phyloP scores from a whole-genome alignment of 92 coral and sea anemone genomes.

The Blastomussa wellsi region DNA sequence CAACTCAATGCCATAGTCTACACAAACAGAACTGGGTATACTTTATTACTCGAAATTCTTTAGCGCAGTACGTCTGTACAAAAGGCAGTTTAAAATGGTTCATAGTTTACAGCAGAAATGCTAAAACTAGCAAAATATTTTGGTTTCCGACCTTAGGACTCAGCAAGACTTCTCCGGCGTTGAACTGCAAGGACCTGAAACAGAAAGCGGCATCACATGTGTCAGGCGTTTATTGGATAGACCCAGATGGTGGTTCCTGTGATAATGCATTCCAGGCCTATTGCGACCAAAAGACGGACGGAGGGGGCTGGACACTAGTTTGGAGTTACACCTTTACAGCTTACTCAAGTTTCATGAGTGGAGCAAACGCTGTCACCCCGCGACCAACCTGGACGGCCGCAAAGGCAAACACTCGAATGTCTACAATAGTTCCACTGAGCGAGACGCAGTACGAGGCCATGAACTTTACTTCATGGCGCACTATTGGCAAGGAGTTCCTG shows the following conservation, averaged over 20 bases:
- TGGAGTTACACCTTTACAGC: conserved; percentile 40
- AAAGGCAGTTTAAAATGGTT: no score
- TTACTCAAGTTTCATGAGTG: background rate
- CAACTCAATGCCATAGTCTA: no score
- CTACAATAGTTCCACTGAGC: conserved; percentile 23
- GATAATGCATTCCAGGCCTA: no score
- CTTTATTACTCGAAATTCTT: no score
- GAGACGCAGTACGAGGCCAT: conserved; percentile 43
- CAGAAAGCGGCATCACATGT: background rate
- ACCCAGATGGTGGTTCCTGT: no score
- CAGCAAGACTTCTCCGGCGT: background rate
- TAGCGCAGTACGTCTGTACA: no score
- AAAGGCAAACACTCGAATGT: conserved; percentile 13
- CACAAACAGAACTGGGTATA: no score
- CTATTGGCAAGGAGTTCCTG: conserved; percentile 30
- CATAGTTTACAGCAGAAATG: no score
- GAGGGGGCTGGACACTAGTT: no score
- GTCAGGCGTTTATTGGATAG: conserved; percentile 9
- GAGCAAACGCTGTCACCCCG: conserved; percentile 37
- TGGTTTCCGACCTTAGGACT: background rate
- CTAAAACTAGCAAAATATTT: no score
- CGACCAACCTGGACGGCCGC: conserved; percentile 33
- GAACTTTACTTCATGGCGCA: conserved; percentile 27
- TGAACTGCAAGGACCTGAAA: conserved; percentile 7
- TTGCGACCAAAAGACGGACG: no score